Base-by-base conservation (phyloP, 2,113 vertebrate genomes). In the Ornithorhynchus anatinus region DNA sequence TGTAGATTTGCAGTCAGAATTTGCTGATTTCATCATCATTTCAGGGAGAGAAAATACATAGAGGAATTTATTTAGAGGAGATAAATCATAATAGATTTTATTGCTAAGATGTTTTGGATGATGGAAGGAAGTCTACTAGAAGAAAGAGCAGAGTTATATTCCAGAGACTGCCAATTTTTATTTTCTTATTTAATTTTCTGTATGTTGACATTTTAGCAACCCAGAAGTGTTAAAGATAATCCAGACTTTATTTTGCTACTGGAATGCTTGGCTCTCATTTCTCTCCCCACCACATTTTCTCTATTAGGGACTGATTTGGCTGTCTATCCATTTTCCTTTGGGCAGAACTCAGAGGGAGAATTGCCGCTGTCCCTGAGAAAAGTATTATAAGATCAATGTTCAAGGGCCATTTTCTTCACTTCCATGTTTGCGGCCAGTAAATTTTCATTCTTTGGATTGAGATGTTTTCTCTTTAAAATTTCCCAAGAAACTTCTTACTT, bases 111-210 rank as follows among this genome's bases (percentile, higher is more conserved):
- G 0, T 48, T 17, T 7, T 47, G 20, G 7, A 29, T 27, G 4
- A 37, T 51, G 22, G 9, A 31, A 58, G 48, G 63, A 85, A 70
- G 37, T 33, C 67, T 61, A 23, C 31, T 52, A 10, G 7, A 79
- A 54, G 5, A 52, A 27, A 29, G 17, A 63, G 45, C 5, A 39
- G 27, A 66, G 44, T 32, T 47, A 44, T 56, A 20, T 56, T 56
- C 4, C 16, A 64, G 38, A 70, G 31, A 1, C 35, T 45, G 12
- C 25, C 44, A 45, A 23, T 45, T 45, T 23, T 10, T 45, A 14
- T 19, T 23, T 25, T 45, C 19, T 45, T 25, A 45, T 45, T n/a
- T n/a, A n/a, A n/a, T n/a, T n/a, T n/a, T 11, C 22, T 17, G 25
- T 25, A 25, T 45, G n/a, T 23, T 25, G 44, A 25, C 5, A 23